These are phyloP conservation scores for Tethea ocularis DNA, from an alignment of 2,888 invertebrate genomes.

Conservation along the genomic window DNA sequence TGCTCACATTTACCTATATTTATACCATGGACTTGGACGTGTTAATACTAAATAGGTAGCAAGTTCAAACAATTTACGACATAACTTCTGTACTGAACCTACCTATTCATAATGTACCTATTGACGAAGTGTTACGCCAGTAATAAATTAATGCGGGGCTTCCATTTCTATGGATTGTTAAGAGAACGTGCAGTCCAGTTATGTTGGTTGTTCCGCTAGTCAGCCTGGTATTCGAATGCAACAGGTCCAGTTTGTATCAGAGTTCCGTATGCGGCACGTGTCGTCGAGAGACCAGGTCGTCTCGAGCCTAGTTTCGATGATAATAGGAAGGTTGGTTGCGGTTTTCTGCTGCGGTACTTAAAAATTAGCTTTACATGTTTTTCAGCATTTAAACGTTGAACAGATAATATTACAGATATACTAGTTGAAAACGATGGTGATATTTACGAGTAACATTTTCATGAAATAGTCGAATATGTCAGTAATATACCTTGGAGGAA, in stretches of 20 bases:
- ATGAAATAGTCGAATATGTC: no score
- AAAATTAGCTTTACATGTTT: background rate
- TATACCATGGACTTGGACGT: no score
- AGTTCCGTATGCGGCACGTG: constrained; percentile 46
- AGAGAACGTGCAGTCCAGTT: constrained; percentile 55
- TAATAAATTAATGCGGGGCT: constrained; percentile 2
- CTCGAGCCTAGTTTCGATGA: constrained; percentile 22
- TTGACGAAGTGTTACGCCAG: constrained; percentile 2
- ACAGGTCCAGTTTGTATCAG: constrained; percentile 39
- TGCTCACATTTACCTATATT: no score
- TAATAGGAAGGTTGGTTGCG: background rate
- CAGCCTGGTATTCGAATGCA: constrained; percentile 62
- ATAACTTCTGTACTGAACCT: background rate
- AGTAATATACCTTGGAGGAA: no score
- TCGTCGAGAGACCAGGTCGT: constrained; percentile 15
- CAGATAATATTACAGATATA: no score
- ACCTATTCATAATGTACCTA: background rate
- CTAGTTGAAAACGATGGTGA: no score
- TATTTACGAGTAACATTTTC: no score
- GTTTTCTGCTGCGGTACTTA: background rate
- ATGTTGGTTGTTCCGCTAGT: constrained; percentile 62
- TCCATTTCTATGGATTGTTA: constrained; percentile 17
- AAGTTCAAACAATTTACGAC: background rate
- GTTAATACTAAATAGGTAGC: no score
- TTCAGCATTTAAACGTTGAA: no score